A percentile compares a stretch with the other conserved stretches of the same genome.
phyloP scores from a whole-genome alignment of 1,140 invertebrate species.

The Saccostrea echinata region DNA sequence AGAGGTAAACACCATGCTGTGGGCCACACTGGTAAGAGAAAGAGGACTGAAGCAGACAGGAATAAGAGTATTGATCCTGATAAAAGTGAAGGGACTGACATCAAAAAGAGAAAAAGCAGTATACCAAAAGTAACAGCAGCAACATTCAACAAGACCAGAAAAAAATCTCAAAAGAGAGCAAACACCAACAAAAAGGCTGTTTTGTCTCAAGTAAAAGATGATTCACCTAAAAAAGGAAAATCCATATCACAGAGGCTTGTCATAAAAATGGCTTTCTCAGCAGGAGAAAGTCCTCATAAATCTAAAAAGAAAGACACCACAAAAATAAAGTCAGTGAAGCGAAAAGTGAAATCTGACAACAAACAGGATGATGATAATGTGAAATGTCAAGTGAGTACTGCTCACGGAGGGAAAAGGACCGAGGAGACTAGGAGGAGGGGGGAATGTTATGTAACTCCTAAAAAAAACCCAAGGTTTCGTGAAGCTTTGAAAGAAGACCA shows the following conservation, averaged over 20 bases:
- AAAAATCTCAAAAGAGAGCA: background rate
- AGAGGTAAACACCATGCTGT: constrained; percentile 58
- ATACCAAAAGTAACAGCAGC: background rate
- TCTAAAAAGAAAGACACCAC: constrained; percentile 40
- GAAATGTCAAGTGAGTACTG: background rate
- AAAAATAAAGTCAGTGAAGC: constrained; percentile 45
- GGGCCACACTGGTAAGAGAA: constrained; percentile 30
- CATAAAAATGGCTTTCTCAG: constrained; percentile 68
- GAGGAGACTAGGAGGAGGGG: constrained; percentile 26
- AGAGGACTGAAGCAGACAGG: constrained; percentile 21
- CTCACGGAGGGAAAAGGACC: background rate
- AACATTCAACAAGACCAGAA: background rate
- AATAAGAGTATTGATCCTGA: background rate
- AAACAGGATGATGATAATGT: background rate
- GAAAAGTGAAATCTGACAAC: constrained; percentile 42
- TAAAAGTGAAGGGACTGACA: no score
- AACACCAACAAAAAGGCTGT: background rate
- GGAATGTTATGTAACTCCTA: constrained; percentile 28
- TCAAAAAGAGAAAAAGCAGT: constrained; percentile 45
- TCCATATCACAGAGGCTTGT: constrained; percentile 61
- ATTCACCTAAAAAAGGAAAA: constrained; percentile 41
- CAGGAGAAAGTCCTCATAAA: constrained; percentile 39
- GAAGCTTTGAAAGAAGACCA: background rate
- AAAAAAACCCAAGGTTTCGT: constrained; percentile 44
- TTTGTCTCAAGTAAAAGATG: constrained; percentile 42